phyloP scores from a whole-genome alignment of 2,113 vertebrate species.

The Erythrolamprus reginae region DNA sequence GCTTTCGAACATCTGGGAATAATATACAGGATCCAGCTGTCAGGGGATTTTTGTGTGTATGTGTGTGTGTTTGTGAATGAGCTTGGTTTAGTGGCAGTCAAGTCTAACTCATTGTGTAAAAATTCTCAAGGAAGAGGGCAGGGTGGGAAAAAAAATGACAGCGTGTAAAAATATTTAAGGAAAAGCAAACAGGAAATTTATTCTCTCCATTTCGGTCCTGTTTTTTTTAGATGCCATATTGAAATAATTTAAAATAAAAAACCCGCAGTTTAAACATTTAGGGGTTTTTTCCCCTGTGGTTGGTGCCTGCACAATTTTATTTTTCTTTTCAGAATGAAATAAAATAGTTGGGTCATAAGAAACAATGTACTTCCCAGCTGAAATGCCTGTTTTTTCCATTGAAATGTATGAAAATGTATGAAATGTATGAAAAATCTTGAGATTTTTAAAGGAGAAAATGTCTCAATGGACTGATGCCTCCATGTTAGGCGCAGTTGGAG shows the following conservation, averaged over 20 bases:
- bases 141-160: slow-evolving; percentile 74
- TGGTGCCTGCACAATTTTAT: slow-evolving; percentile 27
- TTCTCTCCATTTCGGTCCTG: slow-evolving; percentile 61
- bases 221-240: slow-evolving; percentile 54
- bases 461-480: neutral
- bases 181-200: slow-evolving; percentile 64
- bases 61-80: neutral
- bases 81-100: slow-evolving; percentile 64
- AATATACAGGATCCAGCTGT: slow-evolving; percentile 69
- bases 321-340: slow-evolving; percentile 29
- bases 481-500: neutral
- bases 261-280: slow-evolving; percentile 43
- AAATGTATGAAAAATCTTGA: too few relatives aligned
- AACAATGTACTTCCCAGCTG: neutral
- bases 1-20: slow-evolving; percentile 57
- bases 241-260: slow-evolving; percentile 50
- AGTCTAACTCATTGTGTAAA: slow-evolving; percentile 69
- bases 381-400: neutral
- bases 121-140: slow-evolving; percentile 72
- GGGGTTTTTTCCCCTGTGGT: slow-evolving; percentile 23
- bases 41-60: slow-evolving; percentile 23
- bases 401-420: too few relatives aligned
- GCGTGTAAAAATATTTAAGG: slow-evolving; percentile 65
- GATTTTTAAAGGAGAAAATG: neutral
- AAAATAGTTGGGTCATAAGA: neutral